Percentiles rank a stretch among this genome's conserved stretches.
Evolutionary conservation across 2,888 invertebrate genomes (phyloP).

Genomic region (Acleris cristana): DNA sequence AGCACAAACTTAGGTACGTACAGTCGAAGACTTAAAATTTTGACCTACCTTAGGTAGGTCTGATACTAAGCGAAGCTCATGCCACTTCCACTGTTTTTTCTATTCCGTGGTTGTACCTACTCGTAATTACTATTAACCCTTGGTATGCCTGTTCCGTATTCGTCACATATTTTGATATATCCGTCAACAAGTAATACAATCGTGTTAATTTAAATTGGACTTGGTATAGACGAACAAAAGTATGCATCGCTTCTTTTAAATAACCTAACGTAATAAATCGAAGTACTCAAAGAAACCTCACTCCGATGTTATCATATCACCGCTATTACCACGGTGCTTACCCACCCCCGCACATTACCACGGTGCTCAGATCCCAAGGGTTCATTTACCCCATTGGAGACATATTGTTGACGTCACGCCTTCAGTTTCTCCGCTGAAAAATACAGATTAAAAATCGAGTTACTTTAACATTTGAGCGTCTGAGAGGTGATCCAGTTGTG

Average conservation of each 20-base stretch:
- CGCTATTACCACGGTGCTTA: slow-evolving; percentile 32
- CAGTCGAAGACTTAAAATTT: too few relatives aligned
- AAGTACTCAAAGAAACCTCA: slow-evolving; percentile 7
- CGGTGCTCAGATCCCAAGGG: slow-evolving; percentile 21
- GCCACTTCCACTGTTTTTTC: too few relatives aligned
- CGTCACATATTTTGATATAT: too few relatives aligned
- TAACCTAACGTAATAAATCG: not conserved
- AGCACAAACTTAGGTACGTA: too few relatives aligned
- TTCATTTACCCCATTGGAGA: slow-evolving; percentile 19
- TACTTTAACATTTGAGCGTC: slow-evolving; percentile 1
- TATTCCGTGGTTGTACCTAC: too few relatives aligned
- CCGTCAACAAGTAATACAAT: too few relatives aligned
- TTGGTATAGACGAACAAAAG: not conserved
- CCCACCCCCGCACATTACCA: slow-evolving; percentile 29
- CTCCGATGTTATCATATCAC: slow-evolving; percentile 23
- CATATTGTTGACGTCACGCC: slow-evolving; percentile 29
- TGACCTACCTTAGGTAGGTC: too few relatives aligned
- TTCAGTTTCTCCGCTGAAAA: slow-evolving; percentile 16
- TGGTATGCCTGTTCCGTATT: too few relatives aligned
- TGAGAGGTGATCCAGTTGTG: not conserved
- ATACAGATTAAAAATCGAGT: slow-evolving; percentile 16
- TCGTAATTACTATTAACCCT: too few relatives aligned
- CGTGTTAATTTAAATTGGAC: not conserved
- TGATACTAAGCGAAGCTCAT: too few relatives aligned
- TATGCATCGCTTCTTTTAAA: not conserved